Evolutionary conservation across 2,113 vertebrate species (phyloP), one percentile per base, ranked within the genome.

Genomic region (Myotis lucifugus): DNA sequence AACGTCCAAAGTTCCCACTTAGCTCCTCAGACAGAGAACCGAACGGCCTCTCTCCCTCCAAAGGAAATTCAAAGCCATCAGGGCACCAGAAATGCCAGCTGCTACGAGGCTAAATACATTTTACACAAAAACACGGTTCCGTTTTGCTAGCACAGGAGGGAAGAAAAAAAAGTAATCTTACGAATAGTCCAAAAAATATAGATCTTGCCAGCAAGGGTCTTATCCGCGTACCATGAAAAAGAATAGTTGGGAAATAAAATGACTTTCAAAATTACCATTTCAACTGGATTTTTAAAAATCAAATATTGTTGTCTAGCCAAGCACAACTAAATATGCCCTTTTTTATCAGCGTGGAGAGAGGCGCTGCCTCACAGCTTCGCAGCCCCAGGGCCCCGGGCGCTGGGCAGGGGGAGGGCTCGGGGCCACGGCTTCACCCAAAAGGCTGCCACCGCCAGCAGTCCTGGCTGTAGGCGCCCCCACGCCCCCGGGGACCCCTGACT

Each of bases 61-160:
- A 98, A 98, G 97, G 98, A 97, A 98, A 98, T 98, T 97, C 98
- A 98, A 98, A 98, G 97, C 98, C 97, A 98, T 98, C 98, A 97
- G 97, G 97, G 98, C 96, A 97, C 98, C 96, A 98, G 97, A 98
- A 97, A 97, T 97, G 98, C 97, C 96, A 98, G 97, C 97, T 97
- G 98, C 98, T 97, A 95, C 17, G 84, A 97, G 91, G 96, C 97
- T 96, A 97, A 98, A 98, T 98, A 98, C 97, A 97, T 96, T 98
- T 97, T 98, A 98, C 97, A 96, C 6, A 98, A 97, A 97, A 97
- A 96, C 96, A 95, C 7, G 8, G 93, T 97, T 98, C 97, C 96
- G 86, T 97, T 97, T 97, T 97, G 95, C 97, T 98, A 95, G 96
- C 96, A 97, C 87, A n/a, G 48, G 69, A 19, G 19, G 73, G 34